phyloP scores from a whole-genome alignment of 1,140 invertebrate genomes.

The Drosophila prosaltans region DNA sequence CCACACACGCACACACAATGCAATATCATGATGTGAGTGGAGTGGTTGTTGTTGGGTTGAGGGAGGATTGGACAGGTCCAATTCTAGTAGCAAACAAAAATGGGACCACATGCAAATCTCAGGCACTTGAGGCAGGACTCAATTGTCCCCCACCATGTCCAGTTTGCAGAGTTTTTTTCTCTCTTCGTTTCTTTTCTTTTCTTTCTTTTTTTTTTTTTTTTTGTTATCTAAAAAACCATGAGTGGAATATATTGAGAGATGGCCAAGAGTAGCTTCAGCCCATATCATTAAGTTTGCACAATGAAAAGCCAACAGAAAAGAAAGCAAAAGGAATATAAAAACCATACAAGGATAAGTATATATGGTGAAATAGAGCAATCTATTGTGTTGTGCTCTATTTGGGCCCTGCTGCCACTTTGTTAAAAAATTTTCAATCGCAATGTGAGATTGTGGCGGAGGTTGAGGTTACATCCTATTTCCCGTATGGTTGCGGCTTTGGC shows the following conservation, averaged over 20 bases:
- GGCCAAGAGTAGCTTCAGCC: slow-evolving; percentile 42
- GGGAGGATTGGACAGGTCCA: slow-evolving; percentile 3
- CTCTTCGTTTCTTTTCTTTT: not conserved
- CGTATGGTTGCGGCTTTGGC: slow-evolving; percentile 10
- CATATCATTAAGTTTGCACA: slow-evolving; percentile 69
- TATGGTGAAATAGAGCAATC: slow-evolving; percentile 28
- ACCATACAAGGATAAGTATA: slow-evolving; percentile 14
- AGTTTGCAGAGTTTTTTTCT: slow-evolving; percentile 18
- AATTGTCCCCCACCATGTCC: slow-evolving; percentile 55
- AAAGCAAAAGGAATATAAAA: slow-evolving; percentile 14
- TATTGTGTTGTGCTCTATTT: slow-evolving; percentile 39
- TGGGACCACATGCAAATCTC: slow-evolving; percentile 62
- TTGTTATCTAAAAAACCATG: slow-evolving; percentile 50
- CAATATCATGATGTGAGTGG: slow-evolving; percentile 9
- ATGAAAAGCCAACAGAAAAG: slow-evolving; percentile 30
- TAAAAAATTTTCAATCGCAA: slow-evolving; percentile 26
- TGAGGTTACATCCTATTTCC: slow-evolving; percentile 14
- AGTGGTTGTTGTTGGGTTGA: not conserved
- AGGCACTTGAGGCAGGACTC: slow-evolving; percentile 57
- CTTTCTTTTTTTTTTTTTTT: slow-evolving; percentile 7
- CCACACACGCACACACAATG: slow-evolving; percentile 26
- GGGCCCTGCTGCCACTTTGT: slow-evolving; percentile 53
- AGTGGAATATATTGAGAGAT: slow-evolving; percentile 64
- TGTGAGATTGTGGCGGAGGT: slow-evolving; percentile 3
- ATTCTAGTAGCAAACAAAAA: slow-evolving; percentile 52